A percentile compares a stretch with the other conserved stretches of the same genome.
phyloP scores from a whole-genome alignment of 2,113 vertebrate species.

The Axis porcinus region DNA sequence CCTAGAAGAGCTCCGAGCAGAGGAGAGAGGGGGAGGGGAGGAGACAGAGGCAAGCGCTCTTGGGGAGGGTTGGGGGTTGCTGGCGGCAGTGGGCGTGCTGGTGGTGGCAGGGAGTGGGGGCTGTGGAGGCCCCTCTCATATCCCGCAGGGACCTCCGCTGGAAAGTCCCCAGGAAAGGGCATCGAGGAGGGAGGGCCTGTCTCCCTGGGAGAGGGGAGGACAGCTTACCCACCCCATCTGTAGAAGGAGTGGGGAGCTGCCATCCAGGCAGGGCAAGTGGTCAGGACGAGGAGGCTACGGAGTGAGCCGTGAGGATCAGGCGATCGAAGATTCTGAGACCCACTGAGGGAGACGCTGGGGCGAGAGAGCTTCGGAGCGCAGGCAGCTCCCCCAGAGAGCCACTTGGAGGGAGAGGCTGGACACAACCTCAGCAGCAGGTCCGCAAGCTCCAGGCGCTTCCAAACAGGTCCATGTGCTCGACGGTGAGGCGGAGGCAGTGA shows the following conservation, averaged over 20 bases:
- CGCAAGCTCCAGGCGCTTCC: background rate
- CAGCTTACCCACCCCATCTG: background rate
- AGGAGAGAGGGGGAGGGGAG: no score
- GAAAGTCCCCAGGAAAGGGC: background rate
- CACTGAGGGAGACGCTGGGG: background rate
- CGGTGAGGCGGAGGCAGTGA: background rate
- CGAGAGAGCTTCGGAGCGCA: background rate
- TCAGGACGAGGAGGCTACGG: background rate
- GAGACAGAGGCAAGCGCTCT: background rate
- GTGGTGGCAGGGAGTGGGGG: accelerated
- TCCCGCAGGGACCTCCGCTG: background rate
- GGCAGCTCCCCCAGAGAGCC: background rate
- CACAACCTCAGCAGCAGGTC: background rate
- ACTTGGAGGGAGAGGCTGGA: no score
- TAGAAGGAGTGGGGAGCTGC: background rate
- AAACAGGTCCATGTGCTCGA: accelerated
- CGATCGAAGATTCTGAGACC: no score
- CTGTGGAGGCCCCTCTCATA: no score
- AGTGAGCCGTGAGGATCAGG: background rate
- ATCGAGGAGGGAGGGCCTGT: no score
- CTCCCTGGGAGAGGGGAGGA: background rate
- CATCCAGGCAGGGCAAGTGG: accelerated
- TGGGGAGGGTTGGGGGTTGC: accelerated
- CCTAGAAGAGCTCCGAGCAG: background rate
- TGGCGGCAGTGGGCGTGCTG: no score